Percentiles rank a stretch among this genome's conserved stretches.
phyloP scores from a whole-genome alignment of 2,113 vertebrate genomes.

The Gambusia holbrooki region DNA sequence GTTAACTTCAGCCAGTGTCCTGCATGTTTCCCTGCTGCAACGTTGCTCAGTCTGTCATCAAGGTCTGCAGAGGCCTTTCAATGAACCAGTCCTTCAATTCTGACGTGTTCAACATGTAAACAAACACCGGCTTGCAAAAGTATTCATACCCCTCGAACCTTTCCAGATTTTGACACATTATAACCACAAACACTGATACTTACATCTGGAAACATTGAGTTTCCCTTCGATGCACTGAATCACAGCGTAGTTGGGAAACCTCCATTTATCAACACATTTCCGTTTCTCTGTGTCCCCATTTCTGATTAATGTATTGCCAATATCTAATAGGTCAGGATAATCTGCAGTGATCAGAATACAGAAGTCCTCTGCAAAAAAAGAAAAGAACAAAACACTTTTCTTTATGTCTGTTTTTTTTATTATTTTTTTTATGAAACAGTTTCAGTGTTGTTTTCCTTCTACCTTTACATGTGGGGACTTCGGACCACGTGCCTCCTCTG shows the following conservation, averaged over 20 bases:
- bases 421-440: no score
- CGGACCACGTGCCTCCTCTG: constrained; percentile 20
- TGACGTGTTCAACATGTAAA: no score
- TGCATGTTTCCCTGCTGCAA: no score
- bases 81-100: no score
- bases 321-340: accelerated
- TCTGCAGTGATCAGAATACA: background rate
- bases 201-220: accelerated
- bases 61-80: no score
- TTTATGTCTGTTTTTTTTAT: no score
- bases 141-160: no score
- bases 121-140: no score
- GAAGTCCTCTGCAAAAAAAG: background rate
- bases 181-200: constrained; percentile 21
- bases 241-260: accelerated
- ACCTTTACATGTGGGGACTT: constrained; percentile 39
- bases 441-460: background rate
- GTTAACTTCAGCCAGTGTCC: no score
- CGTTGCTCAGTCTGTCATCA: no score
- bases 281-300: accelerated
- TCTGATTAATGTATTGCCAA: accelerated
- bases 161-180: no score
- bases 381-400: no score
- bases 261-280: accelerated
- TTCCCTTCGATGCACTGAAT: accelerated